phyloP scores from a whole-genome alignment of 2,797 vertebrate species.

The Aulostomus chinensis region DNA sequence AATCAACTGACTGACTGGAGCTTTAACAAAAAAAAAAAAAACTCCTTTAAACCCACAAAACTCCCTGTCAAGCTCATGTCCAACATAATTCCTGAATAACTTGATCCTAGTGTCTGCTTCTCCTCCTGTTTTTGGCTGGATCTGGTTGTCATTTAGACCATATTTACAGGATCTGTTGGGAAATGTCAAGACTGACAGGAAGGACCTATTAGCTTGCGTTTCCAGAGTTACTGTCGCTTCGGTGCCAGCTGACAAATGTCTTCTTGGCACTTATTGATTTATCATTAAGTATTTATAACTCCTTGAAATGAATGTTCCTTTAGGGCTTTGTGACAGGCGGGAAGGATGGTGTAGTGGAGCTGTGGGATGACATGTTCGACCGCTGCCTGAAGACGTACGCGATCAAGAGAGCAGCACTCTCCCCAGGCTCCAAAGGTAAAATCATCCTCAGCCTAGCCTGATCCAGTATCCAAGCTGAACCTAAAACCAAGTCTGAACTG shows the following conservation, averaged over 20 bases:
- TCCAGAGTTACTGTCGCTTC: not conserved
- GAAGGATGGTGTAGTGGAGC: constrained; percentile 93
- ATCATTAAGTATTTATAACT: not conserved
- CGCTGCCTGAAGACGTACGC: constrained; percentile 96
- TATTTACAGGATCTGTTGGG: no score
- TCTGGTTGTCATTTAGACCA: not conserved
- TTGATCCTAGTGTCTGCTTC: not conserved
- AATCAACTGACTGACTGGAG: not conserved
- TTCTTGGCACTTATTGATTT: not conserved
- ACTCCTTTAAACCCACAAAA: constrained; percentile 8
- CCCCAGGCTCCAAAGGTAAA: constrained; percentile 91
- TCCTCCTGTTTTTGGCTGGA: no score
- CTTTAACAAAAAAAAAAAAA: constrained; percentile 12
- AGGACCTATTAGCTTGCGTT: not conserved
- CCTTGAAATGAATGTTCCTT: not conserved
- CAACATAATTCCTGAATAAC: not conserved
- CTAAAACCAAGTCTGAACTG: not conserved
- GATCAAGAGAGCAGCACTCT: constrained; percentile 92
- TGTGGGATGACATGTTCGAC: constrained; percentile 98
- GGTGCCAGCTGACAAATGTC: not conserved
- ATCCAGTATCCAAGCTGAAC: not conserved
- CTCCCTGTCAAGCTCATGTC: not conserved
- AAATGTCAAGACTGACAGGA: not conserved
- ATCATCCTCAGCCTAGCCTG: not conserved
- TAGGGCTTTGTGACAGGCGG: constrained; percentile 96